phyloP scores from a whole-genome alignment of 1,140 invertebrate species.

The Sitophilus oryzae region DNA sequence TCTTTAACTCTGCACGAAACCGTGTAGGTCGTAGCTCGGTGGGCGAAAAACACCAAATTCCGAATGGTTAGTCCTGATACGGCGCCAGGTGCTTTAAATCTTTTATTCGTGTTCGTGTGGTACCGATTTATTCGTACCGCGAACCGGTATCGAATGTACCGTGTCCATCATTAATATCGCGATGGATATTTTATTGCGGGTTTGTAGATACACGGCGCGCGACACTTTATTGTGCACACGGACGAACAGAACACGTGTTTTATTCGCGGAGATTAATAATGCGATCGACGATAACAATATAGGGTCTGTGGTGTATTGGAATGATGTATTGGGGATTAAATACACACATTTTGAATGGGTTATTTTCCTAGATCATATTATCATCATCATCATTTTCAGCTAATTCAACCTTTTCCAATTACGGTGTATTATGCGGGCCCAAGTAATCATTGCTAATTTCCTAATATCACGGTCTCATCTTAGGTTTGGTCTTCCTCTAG shows the following conservation, averaged over 20 bases:
- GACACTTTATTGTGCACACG: background rate
- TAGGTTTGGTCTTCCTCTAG: no score
- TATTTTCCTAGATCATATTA: no score
- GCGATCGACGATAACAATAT: no score
- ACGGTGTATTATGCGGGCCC: no score
- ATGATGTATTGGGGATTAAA: no score
- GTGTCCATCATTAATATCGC: background rate
- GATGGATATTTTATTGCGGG: background rate
- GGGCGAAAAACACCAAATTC: conserved; percentile 1
- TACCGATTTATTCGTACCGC: conserved; percentile 6
- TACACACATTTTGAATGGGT: no score
- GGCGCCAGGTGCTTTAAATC: conserved; percentile 6
- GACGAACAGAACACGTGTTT: background rate
- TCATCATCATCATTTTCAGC: no score
- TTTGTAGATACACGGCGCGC: background rate
- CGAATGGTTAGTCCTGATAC: conserved; percentile 9
- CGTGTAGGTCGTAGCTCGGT: conserved; percentile 4
- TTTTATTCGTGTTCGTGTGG: conserved; percentile 3
- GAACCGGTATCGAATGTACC: background rate
- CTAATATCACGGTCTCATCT: no score
- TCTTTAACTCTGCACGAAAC: background rate
- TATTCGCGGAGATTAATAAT: background rate
- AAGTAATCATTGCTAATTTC: no score
- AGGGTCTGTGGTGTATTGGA: no score
- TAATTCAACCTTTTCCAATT: no score